Evolutionary conservation across 2,797 vertebrate species (phyloP), one percentile per base, ranked within the genome.

Genomic region (Limnodromus scolopaceus): DNA sequence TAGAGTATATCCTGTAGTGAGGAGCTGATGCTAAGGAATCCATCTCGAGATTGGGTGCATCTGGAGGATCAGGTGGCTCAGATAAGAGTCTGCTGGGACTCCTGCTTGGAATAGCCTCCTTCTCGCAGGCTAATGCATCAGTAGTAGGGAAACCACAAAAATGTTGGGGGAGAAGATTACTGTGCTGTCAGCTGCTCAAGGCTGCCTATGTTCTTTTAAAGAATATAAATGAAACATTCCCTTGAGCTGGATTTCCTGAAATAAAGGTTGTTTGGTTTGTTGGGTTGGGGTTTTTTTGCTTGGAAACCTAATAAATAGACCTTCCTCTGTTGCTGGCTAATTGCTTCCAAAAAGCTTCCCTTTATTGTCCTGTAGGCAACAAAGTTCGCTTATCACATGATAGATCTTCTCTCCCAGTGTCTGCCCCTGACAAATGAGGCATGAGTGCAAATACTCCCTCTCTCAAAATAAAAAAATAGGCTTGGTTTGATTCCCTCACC

Each of bases 331-430:
- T 81, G 41, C 76, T 84, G 70, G 39, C 80, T 97, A 94, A 96
- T 93, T 92, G 84, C 87, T 92, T 84, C 92, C 65, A 85, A 16
- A 94, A 95, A 84, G 57, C 89, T 95, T 87, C 79, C 23, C 36
- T 89, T 76, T 84, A 86, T 90, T 93, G 84, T 89, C 63, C 91
- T 89, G 36, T 79, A 97, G 98, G 97, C 98, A 89, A 97, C 97
- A 84, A 98, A 97, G 94, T 97, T 97, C 94, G 93, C 98, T 96
- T 89, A 96, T 98, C 97, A 96, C 97, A 30, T 87, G 93, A 53
- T 95, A 87, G 88, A 98, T 98, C 90, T 97, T 82, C 70, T 91
- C 0, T 83, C 60, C 89, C 34, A 2, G 0, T 87, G 70, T 51
- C 48, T 85, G 0, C 54, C 25, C 70, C 51, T 69, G 69, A 58